Percentiles rank a stretch among this genome's conserved stretches.
phyloP scores from a whole-genome alignment of 2,888 invertebrate species.

The Xestia sexstrigata region DNA sequence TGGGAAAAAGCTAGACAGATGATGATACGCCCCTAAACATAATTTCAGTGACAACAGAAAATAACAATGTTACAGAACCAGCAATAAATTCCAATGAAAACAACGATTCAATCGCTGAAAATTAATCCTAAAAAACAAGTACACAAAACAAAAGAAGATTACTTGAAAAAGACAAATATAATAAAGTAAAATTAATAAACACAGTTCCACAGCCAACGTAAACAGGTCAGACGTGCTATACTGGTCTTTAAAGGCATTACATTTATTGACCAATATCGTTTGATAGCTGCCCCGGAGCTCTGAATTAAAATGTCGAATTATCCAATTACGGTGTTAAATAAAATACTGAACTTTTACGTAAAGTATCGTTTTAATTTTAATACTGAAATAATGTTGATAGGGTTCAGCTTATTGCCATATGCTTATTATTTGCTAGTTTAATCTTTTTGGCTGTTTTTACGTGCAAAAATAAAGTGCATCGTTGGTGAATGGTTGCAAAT shows the following conservation, averaged over 20 bases:
- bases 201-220: constrained; percentile 40
- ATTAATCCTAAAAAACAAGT: constrained; percentile 6
- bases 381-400: constrained; percentile 27
- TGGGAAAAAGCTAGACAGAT: background rate
- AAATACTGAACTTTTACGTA: constrained; percentile 38
- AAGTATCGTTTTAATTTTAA: constrained; percentile 37
- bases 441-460: constrained; percentile 28
- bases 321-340: constrained; percentile 51
- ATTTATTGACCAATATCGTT: constrained; percentile 69
- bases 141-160: constrained; percentile 19
- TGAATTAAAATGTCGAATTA: constrained; percentile 55
- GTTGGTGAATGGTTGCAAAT: background rate
- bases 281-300: constrained; percentile 53
- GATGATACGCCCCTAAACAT: background rate
- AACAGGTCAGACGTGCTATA: constrained; percentile 60
- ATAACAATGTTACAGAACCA: background rate
- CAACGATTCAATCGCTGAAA: constrained; percentile 29
- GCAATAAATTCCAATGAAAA: constrained; percentile 1
- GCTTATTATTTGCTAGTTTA: too few relatives aligned
- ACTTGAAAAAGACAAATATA: constrained; percentile 45
- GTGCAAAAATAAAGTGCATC: background rate
- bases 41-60: background rate
- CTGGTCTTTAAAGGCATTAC: constrained; percentile 63
- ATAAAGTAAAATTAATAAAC: constrained; percentile 59
- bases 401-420: too few relatives aligned